Evolutionary conservation across 2,888 invertebrate genomes (phyloP), one percentile per base, ranked within the genome.

Genomic region (Ischnura elegans): DNA sequence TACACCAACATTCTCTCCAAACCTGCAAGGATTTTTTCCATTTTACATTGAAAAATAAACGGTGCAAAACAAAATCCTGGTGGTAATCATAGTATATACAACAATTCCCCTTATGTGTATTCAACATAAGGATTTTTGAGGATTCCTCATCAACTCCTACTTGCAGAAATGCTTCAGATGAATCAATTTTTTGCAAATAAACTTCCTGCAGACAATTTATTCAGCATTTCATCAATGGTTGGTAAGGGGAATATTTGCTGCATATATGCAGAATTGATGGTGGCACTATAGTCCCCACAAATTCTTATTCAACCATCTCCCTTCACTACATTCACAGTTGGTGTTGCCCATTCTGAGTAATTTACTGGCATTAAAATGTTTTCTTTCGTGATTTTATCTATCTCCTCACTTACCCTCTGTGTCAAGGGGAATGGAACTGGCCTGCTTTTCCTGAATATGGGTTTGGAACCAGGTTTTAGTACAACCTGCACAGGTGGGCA

Each of bases 311-410:
- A 19, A 6, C 25, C 43, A 86, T 86, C 43, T 25, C 86, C 16
- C 86, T 86, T 86, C 21, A 86, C 4, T 43, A 86, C 86, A 86
- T 86, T 86, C 25, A 43, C 86, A 43, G 86, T 86, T 25, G 86
- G 86, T 16, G 43, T 86, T 42, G 86, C 86, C 86, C 36, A 86
- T 43, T 86, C 43, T 21, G 86, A 86, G 25, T 43, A 42, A 3
- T 86, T 43, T 25, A 86, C 86, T 86, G 42, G 36, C 25, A 43
- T 1, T 86, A 86, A 86, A 86, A 86, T 43, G 45, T 25, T 43
- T 43, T 86, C 10, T 29, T 10, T 25, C 6, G 45, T 45, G 13
- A 86, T 86, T 86, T 25, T 42, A 36, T 86, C 86, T 43, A 86
- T 3, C 42, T 86, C 45, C 36, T 86, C 45, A 86, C 43, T 43